These are phyloP conservation scores for Macrotrachela quadricornifera DNA, from an alignment of 1,140 invertebrate species.

Conservation along the genomic window DNA sequence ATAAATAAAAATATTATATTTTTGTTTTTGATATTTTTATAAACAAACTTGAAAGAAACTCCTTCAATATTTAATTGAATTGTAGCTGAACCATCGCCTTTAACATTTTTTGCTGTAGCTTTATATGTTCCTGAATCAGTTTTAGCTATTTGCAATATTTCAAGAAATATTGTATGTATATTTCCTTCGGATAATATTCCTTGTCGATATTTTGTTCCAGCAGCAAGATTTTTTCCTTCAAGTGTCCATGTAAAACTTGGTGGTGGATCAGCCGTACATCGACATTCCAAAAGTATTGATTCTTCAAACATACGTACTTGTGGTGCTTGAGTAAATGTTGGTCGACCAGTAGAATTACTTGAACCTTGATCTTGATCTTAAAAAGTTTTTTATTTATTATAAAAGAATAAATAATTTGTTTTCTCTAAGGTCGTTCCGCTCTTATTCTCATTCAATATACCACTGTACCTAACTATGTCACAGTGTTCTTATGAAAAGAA, in stretches of 20 bases:
- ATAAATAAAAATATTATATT: too few species aligned
- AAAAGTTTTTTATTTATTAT: too few species aligned
- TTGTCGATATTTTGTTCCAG: constrained; percentile 23
- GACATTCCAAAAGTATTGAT: constrained; percentile 5
- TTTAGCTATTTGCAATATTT: constrained; percentile 70
- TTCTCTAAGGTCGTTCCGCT: too few species aligned
- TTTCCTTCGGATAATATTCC: constrained; percentile 36
- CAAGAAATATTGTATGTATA: constrained; percentile 68
- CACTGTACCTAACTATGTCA: too few species aligned
- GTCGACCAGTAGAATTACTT: not conserved
- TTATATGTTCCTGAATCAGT: constrained; percentile 73
- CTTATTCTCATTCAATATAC: too few species aligned
- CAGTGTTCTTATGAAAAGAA: too few species aligned
- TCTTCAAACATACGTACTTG: constrained; percentile 5
- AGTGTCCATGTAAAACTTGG: constrained; percentile 81
- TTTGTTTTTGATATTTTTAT: too few species aligned
- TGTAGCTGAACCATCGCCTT: constrained; percentile 74
- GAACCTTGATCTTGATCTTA: too few species aligned
- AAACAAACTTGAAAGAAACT: too few species aligned
- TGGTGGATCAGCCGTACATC: constrained; percentile 71
- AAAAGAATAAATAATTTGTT: too few species aligned
- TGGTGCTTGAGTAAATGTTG: constrained; percentile 2
- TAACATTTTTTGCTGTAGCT: constrained; percentile 72
- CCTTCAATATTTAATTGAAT: constrained; percentile 76
- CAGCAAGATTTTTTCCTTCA: constrained; percentile 54